Base-by-base conservation (phyloP, 2,113 vertebrate species). In the Pollachius pollachius region DNA sequence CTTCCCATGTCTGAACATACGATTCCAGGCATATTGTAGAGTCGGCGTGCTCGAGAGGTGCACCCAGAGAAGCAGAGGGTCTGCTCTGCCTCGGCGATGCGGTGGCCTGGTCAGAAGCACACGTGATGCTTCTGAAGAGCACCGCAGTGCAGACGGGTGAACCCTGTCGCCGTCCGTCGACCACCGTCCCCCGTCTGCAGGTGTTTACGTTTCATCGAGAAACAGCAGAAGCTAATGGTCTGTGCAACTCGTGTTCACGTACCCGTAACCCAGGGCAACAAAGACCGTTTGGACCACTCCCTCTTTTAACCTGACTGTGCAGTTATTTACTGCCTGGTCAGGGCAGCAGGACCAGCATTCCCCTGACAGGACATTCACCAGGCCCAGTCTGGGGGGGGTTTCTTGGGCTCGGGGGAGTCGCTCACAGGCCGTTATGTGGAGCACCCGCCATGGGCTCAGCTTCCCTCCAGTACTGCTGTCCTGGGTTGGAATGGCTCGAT, bases 1-100 rank as follows among this genome's bases (percentile, higher is more conserved):
- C 4, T 2, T 54, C 8, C 15, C 52, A 64, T 75, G 56, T 74
- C 64, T 79, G 68, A 62, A 59, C 52, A 41, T 18, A 52, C 2
- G 52, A 75, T 69, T 68, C 79, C 58, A 61, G 60, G 71, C 79
- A 63, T 16, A 56, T 58, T 16, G 52, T 58, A 52, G 61, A 17
- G 7, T 16, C 17, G 73, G 52, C 48, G 54, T 15, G 59, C 19
- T 59, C 66, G 68, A 62, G 64, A 70, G 56, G 71, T 67, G 16
- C 59, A 41, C 37, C 37, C 3, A 41, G 37, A 5, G 37, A 5
- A 41, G 59, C 27, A 56, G 56, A 15, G 7, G 21, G 58, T 60
- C 68, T 54, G 52, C n/a, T 19, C 67, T n/a, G 15, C 62, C 9
- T 80, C 62, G 17, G 1, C 17, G 54, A 57, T n/a, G 17, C 54